Evolutionary conservation across 2,113 vertebrate species (phyloP), one percentile per base, ranked within the genome.

Genomic region (Ictalurus furcatus): DNA sequence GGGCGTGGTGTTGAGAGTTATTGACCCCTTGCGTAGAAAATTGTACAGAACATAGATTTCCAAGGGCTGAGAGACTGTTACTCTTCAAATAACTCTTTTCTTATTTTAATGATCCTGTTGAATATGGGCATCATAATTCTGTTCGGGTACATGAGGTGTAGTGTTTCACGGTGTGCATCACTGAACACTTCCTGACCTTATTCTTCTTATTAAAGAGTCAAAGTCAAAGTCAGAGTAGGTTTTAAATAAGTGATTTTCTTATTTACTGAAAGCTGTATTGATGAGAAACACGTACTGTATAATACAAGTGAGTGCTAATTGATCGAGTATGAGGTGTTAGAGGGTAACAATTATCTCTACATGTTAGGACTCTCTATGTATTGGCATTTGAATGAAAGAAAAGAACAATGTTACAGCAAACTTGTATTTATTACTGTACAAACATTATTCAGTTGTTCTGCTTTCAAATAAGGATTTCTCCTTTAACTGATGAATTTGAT

Each of bases 1-100:
- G 83, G 84, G 74, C 37, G 83, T 84, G 87, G 67, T 14, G 71
- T 65, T 54, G 11, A 16, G 71, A 85, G 30, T 78, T 88, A 78
- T 65, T 67, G 88, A 85, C 82, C 71, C 30, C 34, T 74, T 34
- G 54, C 67, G 9, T 76, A 44, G 37, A 76, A 61, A 84, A 61
- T 25, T 6, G 56, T 30, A 52, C 44, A 19, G 16, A 34, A 21
- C 56, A 9, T 52, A 34, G 59, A 52, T 73, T 76, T 34, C 54
- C 71, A 48, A 54, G 63, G 28, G 44, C 88, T 63, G 71, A 14
- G 82, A 65, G 71, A n/a, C 88, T 34, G 23, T 85, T 78, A 85
- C 69, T 54, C 69, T 84, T 84, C 69, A 30, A 44, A 84, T 56
- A 65, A 34, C n/a, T 16, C 73, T 67, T 48, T 48, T 79, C 19